Evolutionary conservation across 2,797 vertebrate species (phyloP).

Genomic region (Esox masquinongy): DNA sequence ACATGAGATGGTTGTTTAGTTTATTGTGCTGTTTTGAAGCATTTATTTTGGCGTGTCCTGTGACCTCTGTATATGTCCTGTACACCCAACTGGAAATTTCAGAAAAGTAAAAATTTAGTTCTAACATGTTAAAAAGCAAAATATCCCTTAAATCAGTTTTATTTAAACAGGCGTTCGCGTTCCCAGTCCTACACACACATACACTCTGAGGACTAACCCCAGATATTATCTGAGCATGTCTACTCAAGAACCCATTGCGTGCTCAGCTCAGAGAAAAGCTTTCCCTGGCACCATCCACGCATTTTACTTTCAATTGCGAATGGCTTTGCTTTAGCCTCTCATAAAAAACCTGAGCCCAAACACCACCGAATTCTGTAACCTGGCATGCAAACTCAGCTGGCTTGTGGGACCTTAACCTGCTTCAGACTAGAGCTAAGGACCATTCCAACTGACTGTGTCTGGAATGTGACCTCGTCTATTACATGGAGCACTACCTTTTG

Average conservation of each 20-base stretch:
- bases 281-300: not conserved
- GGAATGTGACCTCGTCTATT: too few species aligned
- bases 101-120: too few species aligned
- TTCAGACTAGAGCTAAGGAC: not conserved
- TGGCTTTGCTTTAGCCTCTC: not conserved
- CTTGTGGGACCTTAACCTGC: not conserved
- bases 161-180: not conserved
- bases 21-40: too few species aligned
- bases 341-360: not conserved
- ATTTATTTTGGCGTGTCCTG: too few species aligned
- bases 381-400: constrained; percentile 1
- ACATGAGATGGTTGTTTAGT: too few species aligned
- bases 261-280: not conserved
- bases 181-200: not conserved
- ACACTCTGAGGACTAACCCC: not conserved
- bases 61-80: too few species aligned
- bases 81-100: too few species aligned
- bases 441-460: not conserved
- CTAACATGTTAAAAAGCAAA: too few species aligned
- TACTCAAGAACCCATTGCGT: not conserved
- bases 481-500: constrained; percentile 5
- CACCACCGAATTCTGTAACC: not conserved
- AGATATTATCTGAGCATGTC: not conserved
- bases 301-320: not conserved
- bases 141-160: not conserved